These are phyloP conservation scores for Vanessa atalanta DNA, from an alignment of 1,140 invertebrate species.

Conservation along the genomic window DNA sequence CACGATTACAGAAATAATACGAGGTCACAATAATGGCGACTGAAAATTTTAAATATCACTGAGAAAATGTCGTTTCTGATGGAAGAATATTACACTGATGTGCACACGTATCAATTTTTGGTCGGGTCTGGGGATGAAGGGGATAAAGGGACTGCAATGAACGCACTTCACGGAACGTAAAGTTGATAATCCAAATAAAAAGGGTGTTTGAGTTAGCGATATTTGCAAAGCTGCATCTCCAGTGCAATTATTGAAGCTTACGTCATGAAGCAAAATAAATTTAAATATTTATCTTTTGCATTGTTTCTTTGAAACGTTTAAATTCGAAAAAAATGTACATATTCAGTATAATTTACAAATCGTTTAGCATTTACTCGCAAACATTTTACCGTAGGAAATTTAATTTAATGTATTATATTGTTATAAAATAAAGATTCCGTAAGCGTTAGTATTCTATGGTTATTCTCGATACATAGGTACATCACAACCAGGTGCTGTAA, in stretches of 20 bases:
- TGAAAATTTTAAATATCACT: constrained; percentile 45
- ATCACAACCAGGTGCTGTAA: too few relatives aligned
- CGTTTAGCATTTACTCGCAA: too few relatives aligned
- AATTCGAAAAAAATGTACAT: too few relatives aligned
- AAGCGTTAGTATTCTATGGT: too few relatives aligned
- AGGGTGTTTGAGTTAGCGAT: constrained; percentile 18
- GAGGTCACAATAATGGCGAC: constrained; percentile 62
- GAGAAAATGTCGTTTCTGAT: constrained; percentile 16
- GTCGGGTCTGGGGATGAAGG: too few relatives aligned
- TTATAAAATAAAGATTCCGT: too few relatives aligned
- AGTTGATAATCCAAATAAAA: constrained; percentile 8
- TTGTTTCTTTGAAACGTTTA: not conserved
- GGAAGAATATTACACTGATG: not conserved
- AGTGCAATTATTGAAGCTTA: not conserved
- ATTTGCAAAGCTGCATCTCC: constrained; percentile 26
- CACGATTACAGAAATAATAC: constrained; percentile 70
- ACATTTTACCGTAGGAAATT: too few relatives aligned
- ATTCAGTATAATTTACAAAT: too few relatives aligned
- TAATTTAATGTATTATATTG: too few relatives aligned
- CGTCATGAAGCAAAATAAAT: not conserved
- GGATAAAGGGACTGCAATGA: too few relatives aligned
- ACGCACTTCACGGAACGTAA: not conserved
- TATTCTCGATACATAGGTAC: too few relatives aligned
- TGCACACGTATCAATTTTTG: too few relatives aligned
- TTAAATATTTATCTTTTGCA: not conserved